Conservation (phyloP, 2,113 vertebrate species). For the Cheirogaleus medius region DNA sequence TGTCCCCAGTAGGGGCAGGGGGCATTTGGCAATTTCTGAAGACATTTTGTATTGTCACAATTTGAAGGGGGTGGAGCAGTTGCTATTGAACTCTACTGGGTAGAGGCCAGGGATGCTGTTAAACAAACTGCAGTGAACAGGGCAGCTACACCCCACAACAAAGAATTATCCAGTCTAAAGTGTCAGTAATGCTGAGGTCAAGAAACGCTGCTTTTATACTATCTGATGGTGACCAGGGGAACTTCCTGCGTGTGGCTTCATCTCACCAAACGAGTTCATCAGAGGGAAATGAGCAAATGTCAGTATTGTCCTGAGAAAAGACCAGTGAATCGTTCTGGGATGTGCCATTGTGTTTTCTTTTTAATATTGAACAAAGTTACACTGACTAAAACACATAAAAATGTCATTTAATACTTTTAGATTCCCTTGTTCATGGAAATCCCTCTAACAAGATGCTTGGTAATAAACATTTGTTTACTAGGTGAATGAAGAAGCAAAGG, state of each 20-base stretch:
- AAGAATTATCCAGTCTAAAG: background rate
- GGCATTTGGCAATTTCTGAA: background rate
- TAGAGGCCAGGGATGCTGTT: no score
- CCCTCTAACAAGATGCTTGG: background rate
- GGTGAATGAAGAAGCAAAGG: background rate
- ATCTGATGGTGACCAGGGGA: background rate
- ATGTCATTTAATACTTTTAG: background rate
- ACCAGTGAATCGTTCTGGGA: background rate
- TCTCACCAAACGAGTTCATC: background rate
- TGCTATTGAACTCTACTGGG: background rate
- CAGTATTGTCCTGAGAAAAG: background rate
- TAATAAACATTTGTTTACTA: background rate
- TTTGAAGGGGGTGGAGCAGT: fast-evolving
- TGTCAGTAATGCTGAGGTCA: fast-evolving
- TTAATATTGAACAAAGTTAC: background rate
- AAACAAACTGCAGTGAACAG: fast-evolving
- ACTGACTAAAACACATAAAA: background rate
- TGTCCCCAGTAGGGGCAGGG: no score
- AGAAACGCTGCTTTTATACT: background rate
- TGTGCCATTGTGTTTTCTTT: background rate
- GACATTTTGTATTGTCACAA: background rate
- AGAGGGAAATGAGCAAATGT: background rate
- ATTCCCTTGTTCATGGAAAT: background rate
- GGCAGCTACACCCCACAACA: background rate
- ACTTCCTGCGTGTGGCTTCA: background rate